Evolutionary conservation across 2,113 vertebrate genomes (phyloP), one percentile per base, ranked within the genome.

Genomic region (Sialia sialis): DNA sequence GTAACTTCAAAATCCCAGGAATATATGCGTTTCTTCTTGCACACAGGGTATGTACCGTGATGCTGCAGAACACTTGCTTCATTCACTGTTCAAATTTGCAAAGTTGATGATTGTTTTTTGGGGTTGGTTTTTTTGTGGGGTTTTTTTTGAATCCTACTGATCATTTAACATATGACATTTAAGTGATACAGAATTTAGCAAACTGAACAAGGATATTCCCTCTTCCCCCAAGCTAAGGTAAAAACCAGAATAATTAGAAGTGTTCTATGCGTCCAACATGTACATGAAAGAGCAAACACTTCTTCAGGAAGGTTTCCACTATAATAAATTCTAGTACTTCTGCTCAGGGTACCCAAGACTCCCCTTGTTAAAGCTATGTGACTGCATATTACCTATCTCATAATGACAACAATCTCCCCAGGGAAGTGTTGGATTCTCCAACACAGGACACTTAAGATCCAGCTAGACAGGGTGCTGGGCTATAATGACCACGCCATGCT

Each of bases 371-470:
- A 78, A 52, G 23, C 25, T 32, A 22, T 8, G 26, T 60, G 70
- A 78, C 30, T n/a, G 21, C 38, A 36, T 3, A 12, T 7, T 64
- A 69, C 3, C 11, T 10, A 11, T 12, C 14, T 27, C 16, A 48
- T 9, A 59, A 13, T 32, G 38, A 46, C 6, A 66, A 54, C 21
- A 23, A 32, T 27, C 10, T 27, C 13, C 26, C 26, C 46, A 49
- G 11, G 18, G 4, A 80, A 48, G 13, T 17, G 13, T 4, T 55
- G 34, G 13, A 43, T 49, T 86, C 13, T 7, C 5, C 26, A n/a
- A 0, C 0, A 3, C 0, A 13, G 16, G 38, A 6, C 43, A 39
- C 16, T 32, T 23, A 29, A 58, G 16, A 34, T 44, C 26, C 23
- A 64, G 21, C 18, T 7, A 16, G 26, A 29, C 10, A 68, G 16